Percentiles rank a stretch among this genome's conserved stretches.
These are phyloP conservation scores for Emmelina monodactyla DNA, from an alignment of 2,888 invertebrate species.

Conservation along the genomic window DNA sequence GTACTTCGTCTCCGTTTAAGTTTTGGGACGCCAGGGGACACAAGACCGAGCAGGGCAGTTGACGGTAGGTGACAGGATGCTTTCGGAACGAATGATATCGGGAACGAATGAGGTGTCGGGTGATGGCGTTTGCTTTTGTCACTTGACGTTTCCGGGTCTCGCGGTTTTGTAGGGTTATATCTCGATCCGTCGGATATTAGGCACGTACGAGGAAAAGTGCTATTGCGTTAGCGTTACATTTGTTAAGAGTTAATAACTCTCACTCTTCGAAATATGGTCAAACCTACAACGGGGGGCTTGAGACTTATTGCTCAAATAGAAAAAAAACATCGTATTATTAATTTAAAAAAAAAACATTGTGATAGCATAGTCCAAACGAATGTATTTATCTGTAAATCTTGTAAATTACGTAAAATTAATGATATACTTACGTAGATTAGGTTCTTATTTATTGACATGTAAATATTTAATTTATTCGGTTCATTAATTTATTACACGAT, in stretches of 20 bases:
- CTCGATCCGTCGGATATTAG: too few species aligned
- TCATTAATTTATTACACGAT: neutral
- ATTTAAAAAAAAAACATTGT: too few species aligned
- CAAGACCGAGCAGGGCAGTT: slow-evolving; percentile 49
- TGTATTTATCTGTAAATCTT: too few species aligned
- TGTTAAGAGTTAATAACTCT: slow-evolving; percentile 52
- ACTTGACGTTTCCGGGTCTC: slow-evolving; percentile 27
- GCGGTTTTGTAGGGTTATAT: too few species aligned
- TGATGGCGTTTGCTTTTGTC: slow-evolving; percentile 28
- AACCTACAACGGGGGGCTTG: slow-evolving; percentile 31
- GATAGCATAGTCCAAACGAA: too few species aligned
- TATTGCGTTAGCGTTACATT: slow-evolving; percentile 20
- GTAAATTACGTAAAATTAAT: too few species aligned
- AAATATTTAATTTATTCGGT: slow-evolving; percentile 13
- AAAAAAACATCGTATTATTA: too few species aligned
- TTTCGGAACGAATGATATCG: slow-evolving; percentile 31
- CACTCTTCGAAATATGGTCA: slow-evolving; percentile 33
- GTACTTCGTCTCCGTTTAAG: slow-evolving; percentile 45
- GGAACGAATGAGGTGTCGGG: slow-evolving; percentile 41
- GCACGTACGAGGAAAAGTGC: too few species aligned
- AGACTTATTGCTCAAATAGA: slow-evolving; percentile 62
- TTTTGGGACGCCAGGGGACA: slow-evolving; percentile 35
- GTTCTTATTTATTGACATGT: slow-evolving; percentile 15
- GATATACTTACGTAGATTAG: too few species aligned
- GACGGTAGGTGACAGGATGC: slow-evolving; percentile 27